Evolutionary conservation across 2,113 vertebrate species (phyloP).

Genomic region (Tricholaema leucomelas): DNA sequence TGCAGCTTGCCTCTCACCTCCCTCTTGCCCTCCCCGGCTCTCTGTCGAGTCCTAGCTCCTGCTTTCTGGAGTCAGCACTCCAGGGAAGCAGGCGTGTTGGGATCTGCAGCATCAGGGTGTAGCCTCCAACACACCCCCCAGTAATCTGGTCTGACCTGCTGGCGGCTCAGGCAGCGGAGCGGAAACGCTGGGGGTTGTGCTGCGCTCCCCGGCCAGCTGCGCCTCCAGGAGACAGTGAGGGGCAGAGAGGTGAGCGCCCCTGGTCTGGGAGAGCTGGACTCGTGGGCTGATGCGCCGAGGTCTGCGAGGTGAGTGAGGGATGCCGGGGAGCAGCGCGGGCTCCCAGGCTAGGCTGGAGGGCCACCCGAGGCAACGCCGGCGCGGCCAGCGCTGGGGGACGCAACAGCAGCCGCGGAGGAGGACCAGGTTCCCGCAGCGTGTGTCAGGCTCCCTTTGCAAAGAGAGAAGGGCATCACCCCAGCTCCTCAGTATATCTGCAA

Average conservation of each 20-base stretch:
- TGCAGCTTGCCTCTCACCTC: not conserved
- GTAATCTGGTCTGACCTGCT: conserved; percentile 72
- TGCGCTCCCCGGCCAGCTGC: not conserved
- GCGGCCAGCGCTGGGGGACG: accelerated
- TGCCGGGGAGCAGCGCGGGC: not conserved
- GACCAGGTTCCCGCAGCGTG: not conserved
- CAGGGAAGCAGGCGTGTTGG: not conserved
- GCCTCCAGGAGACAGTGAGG: not conserved
- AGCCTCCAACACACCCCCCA: conserved; percentile 38
- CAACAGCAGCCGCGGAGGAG: not conserved
- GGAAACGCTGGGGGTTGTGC: not conserved
- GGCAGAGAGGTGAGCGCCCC: not conserved
- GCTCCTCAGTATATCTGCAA: not conserved
- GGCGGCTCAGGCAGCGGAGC: not conserved
- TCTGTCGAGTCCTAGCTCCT: not conserved
- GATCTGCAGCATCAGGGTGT: conserved; percentile 65
- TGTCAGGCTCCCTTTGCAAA: not conserved
- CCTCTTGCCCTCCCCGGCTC: not conserved
- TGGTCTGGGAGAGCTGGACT: accelerated
- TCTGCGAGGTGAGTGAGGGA: conserved; percentile 6
- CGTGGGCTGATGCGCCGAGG: accelerated
- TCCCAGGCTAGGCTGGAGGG: accelerated
- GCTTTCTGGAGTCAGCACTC: conserved; percentile 1
- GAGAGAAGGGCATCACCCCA: not conserved
- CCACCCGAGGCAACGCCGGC: not conserved